phyloP scores from a whole-genome alignment of 2,797 vertebrate species.

The Tragopan temminckii region DNA sequence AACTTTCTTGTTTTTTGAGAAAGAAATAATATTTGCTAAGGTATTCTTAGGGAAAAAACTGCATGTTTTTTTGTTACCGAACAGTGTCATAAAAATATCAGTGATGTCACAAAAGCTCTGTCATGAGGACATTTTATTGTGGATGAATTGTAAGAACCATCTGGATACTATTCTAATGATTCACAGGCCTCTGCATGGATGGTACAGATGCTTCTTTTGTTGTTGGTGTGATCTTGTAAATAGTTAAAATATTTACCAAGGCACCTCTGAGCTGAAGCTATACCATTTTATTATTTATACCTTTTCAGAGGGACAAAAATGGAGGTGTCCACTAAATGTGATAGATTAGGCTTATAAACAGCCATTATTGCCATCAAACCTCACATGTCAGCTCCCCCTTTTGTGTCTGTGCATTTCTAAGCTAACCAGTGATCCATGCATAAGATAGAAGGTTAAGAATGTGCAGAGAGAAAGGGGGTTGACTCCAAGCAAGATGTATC shows the following conservation, averaged over 20 bases:
- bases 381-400: conserved; percentile 96
- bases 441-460: conserved; percentile 95
- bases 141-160: conserved; percentile 90
- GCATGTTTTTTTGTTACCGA: conserved; percentile 39
- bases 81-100: conserved; percentile 65
- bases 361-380: conserved; percentile 98
- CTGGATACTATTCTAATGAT: conserved; percentile 90
- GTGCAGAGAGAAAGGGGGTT: conserved; percentile 90
- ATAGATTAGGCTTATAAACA: conserved; percentile 99
- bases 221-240: conserved; percentile 95
- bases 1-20: not conserved
- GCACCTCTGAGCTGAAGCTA: conserved; percentile 83
- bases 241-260: conserved; percentile 99
- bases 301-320: conserved; percentile 98
- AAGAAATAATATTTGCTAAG: not conserved
- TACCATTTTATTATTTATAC: conserved; percentile 98
- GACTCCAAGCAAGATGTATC: conserved; percentile 95
- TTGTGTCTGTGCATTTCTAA: conserved; percentile 98
- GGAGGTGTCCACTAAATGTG: conserved; percentile 99
- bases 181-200: conserved; percentile 81
- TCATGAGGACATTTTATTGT: conserved; percentile 77
- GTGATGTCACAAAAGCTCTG: conserved; percentile 62
- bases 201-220: conserved; percentile 99
- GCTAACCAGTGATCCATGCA: conserved; percentile 99
- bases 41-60: conserved; percentile 6